These are phyloP conservation scores for Cynoglossus semilaevis DNA, from an alignment of 2,113 vertebrate genomes.

Conservation along the genomic window DNA sequence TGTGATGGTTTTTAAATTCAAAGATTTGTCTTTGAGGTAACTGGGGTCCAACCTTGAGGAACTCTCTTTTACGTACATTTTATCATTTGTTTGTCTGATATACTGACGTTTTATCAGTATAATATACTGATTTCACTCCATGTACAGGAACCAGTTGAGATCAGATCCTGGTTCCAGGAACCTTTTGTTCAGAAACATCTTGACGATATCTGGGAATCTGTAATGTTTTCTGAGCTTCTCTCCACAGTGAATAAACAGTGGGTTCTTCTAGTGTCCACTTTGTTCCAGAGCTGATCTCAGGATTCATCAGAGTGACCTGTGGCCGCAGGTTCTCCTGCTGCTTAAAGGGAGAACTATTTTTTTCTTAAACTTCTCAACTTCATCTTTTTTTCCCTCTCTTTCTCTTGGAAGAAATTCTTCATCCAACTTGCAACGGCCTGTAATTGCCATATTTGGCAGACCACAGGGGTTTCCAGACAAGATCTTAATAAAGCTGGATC, in stretches of 20 bases:
- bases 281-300: background rate
- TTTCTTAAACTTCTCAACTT: constrained; percentile 18
- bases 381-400: constrained; percentile 8
- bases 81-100: too few relatives aligned
- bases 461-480: constrained; percentile 61
- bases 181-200: background rate
- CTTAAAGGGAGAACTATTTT: constrained; percentile 1
- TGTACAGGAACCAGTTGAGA: background rate
- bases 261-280: fast-evolving
- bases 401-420: constrained; percentile 44
- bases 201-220: background rate
- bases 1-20: too few relatives aligned
- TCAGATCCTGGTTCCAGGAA: background rate
- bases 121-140: background rate
- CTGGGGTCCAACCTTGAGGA: too few relatives aligned
- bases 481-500: constrained; percentile 75
- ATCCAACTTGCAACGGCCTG: constrained; percentile 46
- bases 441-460: constrained; percentile 79
- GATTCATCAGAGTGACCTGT: background rate
- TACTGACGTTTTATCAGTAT: background rate
- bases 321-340: background rate
- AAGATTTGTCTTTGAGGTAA: too few relatives aligned
- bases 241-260: too few relatives aligned
- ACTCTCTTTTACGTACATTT: too few relatives aligned
- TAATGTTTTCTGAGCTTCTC: background rate